A percentile compares a stretch with the other conserved stretches of the same genome.
Conservation (phyloP, 2,797 vertebrate species). For the Hylomyscus alleni region DNA sequence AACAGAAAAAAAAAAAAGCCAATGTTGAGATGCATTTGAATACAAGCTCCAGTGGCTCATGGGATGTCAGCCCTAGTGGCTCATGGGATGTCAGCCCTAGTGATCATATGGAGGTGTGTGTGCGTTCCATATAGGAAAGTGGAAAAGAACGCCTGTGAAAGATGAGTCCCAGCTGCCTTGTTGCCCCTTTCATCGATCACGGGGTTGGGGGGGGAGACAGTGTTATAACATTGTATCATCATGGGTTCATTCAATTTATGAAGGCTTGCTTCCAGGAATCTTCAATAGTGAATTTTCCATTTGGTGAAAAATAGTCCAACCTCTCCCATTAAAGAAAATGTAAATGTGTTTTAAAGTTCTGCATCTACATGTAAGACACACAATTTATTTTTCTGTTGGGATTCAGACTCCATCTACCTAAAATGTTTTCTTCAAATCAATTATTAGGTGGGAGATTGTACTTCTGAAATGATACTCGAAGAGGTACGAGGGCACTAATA, state of each 20-base stretch:
- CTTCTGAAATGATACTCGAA: slow-evolving; percentile 27
- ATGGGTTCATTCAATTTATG: neutral
- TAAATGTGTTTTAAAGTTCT: slow-evolving; percentile 30
- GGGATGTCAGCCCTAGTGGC: accelerated
- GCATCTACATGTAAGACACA: neutral
- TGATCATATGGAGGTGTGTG: too few relatives aligned
- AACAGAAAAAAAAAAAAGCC: accelerated
- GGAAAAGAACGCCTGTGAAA: neutral
- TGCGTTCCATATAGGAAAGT: accelerated
- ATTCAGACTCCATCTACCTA: slow-evolving; percentile 9
- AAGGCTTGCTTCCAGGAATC: neutral
- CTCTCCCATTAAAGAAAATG: neutral
- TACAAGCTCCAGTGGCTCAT: neutral
- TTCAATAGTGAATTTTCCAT: neutral
- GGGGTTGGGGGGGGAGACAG: neutral
- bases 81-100: accelerated
- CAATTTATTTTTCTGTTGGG: slow-evolving; percentile 32
- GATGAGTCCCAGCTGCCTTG: accelerated
- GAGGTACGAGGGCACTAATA: neutral
- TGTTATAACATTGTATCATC: neutral
- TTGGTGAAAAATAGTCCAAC: neutral
- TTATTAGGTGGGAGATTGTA: neutral
- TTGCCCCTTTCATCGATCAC: neutral
- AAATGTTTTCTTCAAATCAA: slow-evolving; percentile 29
- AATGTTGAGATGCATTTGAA: neutral